Evolutionary conservation across 2,888 invertebrate genomes (phyloP), one percentile per base, ranked within the genome.

Genomic region (Stenotaenia linearis): DNA sequence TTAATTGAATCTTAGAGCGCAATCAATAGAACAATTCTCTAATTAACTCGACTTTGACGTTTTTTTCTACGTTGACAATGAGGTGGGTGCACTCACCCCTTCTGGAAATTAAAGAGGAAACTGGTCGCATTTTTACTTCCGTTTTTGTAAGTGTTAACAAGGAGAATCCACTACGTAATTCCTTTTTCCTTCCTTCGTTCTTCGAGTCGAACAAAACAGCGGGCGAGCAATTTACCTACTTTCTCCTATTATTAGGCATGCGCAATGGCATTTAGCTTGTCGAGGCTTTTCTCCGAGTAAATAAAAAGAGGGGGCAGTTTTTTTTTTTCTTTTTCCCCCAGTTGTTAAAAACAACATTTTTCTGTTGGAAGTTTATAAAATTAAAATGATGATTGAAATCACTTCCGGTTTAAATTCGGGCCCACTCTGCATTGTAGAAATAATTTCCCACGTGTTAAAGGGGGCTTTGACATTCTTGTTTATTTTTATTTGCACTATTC

Each of bases 181-280:
- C 15, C 45, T 45, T 12, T 15, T 45, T 25, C 50, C 50, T 18
- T 50, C 18, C 21, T 6, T 69, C 69, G 69, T 69, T 12, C 69
- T 69, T 32, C 21, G 3, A 50, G 50, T 18, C 69, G 2, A 69
- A 69, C 28, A 69, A 69, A 69, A 69, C 69, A 69, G 69, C 69
- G 15, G 69, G 69, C 23, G 69, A 69, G 69, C 69, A 69, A 69
- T 69, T 69, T 69, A 69, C 69, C 69, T 69, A 69, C 69, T 69
- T 69, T 69, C 69, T 25, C 25, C 69, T 25, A 69, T 28, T 28
- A 69, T 69, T 61, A 25, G 23, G 61, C 61, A 69, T 28, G 28
- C 28, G 69, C 69, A 69, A 69, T 28, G 23, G 69, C 12, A 23
- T 69, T 25, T 28, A 28, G 23, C 3, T 18, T 18, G 3, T 56